Evolutionary conservation across 2,888 invertebrate species (phyloP).

Genomic region (Cephus sareptanus): DNA sequence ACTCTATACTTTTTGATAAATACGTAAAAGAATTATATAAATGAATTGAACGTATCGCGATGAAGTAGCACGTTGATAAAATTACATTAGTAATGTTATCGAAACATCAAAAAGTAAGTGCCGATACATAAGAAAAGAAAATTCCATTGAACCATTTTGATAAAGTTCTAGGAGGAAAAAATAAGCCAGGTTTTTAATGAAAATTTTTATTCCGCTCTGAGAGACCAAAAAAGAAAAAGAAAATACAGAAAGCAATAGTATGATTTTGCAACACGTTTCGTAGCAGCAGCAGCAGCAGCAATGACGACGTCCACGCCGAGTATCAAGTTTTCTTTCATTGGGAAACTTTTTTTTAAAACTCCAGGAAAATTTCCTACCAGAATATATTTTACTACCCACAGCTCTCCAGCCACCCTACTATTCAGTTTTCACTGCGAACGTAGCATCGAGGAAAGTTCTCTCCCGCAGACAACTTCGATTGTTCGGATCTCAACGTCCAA

Average conservation of each 20-base stretch:
- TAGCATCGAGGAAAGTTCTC: neutral
- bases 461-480: neutral
- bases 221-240: neutral
- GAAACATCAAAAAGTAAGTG: no score
- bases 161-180: neutral
- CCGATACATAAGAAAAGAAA: no score
- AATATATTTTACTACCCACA: neutral
- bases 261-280: neutral
- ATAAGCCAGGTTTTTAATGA: neutral
- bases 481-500: neutral
- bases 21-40: no score
- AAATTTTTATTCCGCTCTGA: neutral
- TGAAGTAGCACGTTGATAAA: no score
- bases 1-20: no score
- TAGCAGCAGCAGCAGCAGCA: neutral
- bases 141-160: no score
- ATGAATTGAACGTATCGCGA: no score
- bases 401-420: neutral
- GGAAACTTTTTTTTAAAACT: neutral
- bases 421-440: neutral
- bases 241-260: neutral
- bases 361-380: neutral
- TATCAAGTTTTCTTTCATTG: neutral
- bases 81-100: no score
- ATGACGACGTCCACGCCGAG: neutral